Conservation (phyloP, 2,113 vertebrate species). For the Petrocephalus zakoni region DNA sequence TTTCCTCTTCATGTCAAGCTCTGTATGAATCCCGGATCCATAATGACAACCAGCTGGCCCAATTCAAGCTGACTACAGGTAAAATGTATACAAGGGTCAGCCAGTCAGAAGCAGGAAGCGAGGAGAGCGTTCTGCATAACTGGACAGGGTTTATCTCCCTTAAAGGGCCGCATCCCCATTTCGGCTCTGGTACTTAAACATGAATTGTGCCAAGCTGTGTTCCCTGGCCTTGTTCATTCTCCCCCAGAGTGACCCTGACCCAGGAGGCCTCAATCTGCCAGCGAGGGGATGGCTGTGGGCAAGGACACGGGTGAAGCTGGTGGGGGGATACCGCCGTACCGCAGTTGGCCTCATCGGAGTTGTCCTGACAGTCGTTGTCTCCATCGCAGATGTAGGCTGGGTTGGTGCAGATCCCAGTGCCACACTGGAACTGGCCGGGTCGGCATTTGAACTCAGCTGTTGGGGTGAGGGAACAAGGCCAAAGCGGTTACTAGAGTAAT, state of each 20-base stretch:
- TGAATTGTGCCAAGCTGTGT: background rate
- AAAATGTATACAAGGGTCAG: no score
- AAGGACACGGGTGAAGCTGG: background rate
- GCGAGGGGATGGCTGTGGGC: background rate
- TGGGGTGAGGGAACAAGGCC: background rate
- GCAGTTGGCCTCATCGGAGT: slow-evolving; percentile 90
- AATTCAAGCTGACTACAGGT: no score
- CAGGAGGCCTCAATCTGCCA: background rate
- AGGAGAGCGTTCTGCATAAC: background rate
- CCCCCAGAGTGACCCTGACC: background rate
- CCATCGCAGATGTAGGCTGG: slow-evolving; percentile 97
- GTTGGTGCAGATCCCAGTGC: slow-evolving; percentile 94
- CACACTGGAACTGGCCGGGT: slow-evolving; percentile 94
- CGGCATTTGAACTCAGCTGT: slow-evolving; percentile 91
- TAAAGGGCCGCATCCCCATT: background rate
- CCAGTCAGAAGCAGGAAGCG: no score
- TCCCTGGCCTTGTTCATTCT: background rate
- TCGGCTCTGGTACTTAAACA: background rate
- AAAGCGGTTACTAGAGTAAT: background rate
- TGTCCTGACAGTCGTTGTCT: slow-evolving; percentile 96
- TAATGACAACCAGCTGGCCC: no score
- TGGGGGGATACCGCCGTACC: slow-evolving; percentile 53
- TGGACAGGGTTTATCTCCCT: background rate
- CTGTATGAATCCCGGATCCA: no score
- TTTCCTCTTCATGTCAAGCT: no score